Percentiles rank a stretch among this genome's conserved stretches.
phyloP scores from a whole-genome alignment of 2,797 vertebrate species.

The Cheirogaleus major region DNA sequence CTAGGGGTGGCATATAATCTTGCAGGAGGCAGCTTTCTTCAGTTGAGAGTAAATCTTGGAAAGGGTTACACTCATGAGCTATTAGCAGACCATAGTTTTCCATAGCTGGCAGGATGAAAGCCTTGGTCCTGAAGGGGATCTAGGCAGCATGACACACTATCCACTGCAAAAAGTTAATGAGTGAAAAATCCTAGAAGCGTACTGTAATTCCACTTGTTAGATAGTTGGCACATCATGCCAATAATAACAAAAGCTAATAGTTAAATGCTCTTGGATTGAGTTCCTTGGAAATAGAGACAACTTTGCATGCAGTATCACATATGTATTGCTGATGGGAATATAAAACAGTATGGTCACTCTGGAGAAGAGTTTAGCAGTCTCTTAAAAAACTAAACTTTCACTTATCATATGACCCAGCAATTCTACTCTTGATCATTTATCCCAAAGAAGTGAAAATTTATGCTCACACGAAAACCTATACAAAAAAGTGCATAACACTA shows the following conservation, averaged over 20 bases:
- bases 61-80: neutral
- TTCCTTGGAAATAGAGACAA: neutral
- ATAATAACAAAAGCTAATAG: neutral
- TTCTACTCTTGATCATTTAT: neutral
- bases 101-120: neutral
- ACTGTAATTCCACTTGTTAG: neutral
- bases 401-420: neutral
- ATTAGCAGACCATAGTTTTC: neutral
- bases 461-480: neutral
- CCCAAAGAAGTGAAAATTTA: neutral
- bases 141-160: neutral
- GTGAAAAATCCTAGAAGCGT: neutral
- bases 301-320: neutral
- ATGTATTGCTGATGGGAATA: neutral
- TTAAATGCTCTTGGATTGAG: neutral
- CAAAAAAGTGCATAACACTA: neutral
- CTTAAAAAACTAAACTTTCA: neutral
- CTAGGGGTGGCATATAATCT: accelerated
- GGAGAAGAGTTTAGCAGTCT: neutral
- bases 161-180: neutral
- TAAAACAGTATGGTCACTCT: neutral
- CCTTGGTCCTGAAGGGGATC: neutral
- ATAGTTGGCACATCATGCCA: neutral
- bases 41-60: neutral
- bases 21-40: neutral